A percentile compares a stretch with the other conserved stretches of the same genome.
These are phyloP conservation scores for Salvator merianae DNA, from an alignment of 2,113 vertebrate species.

Conservation along the genomic window DNA sequence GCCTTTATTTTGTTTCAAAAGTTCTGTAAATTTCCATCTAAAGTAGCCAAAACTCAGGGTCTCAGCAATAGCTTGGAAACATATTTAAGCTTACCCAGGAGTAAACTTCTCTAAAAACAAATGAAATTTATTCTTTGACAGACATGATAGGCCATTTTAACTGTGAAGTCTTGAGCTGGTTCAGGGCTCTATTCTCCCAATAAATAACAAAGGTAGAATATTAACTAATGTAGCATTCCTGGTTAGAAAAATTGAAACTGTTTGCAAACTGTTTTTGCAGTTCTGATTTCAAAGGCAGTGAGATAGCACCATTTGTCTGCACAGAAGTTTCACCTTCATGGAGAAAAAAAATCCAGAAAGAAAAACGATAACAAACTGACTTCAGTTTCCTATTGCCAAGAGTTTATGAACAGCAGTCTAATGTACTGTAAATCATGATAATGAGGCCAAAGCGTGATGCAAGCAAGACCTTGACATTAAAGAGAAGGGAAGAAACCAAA, in stretches of 20 bases:
- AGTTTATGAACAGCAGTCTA: conserved; percentile 40
- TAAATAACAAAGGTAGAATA: neutral
- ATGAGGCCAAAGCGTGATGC: conserved; percentile 29
- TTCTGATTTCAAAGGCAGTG: conserved; percentile 24
- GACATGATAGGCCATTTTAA: neutral
- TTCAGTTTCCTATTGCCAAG: conserved; percentile 41
- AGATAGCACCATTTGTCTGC: conserved; percentile 37
- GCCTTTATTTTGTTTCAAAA: neutral
- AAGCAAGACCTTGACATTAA: conserved; percentile 39
- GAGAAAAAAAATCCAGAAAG: conserved; percentile 35
- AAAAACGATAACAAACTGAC: conserved; percentile 34
- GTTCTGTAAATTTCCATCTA: too few relatives aligned
- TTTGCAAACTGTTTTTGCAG: conserved; percentile 25
- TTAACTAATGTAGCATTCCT: neutral
- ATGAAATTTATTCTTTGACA: neutral
- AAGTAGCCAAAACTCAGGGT: neutral
- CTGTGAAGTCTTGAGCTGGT: neutral
- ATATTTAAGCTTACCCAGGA: neutral
- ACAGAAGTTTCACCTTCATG: conserved; percentile 37
- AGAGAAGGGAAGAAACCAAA: conserved; percentile 3
- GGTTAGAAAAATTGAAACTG: neutral
- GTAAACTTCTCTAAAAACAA: neutral
- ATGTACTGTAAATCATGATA: conserved; percentile 26
- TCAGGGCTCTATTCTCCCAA: neutral
- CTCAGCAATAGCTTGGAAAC: neutral